phyloP scores from a whole-genome alignment of 2,113 vertebrate species.

The Ariopsis seemanni region DNA sequence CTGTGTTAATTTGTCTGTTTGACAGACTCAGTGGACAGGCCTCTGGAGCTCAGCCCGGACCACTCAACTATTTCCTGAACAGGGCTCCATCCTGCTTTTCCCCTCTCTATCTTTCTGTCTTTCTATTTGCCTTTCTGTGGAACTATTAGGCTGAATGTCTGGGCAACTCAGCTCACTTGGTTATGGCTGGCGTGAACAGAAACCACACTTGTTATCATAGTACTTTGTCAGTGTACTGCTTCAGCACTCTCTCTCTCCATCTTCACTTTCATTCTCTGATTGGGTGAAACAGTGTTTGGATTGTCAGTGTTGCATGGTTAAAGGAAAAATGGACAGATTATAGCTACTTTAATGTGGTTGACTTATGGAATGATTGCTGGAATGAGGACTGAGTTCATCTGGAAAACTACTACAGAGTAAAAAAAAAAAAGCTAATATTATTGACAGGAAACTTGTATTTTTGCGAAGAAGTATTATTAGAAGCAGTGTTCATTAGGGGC shows the following conservation, averaged over 20 bases:
- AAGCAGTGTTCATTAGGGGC: too few species aligned
- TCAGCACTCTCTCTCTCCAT: background rate
- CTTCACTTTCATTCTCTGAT: background rate
- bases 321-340: background rate
- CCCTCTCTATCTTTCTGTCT: slow-evolving; percentile 18
- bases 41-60: slow-evolving; percentile 60
- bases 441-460: too few species aligned
- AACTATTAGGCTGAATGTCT: background rate
- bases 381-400: background rate
- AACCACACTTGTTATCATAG: background rate
- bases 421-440: too few species aligned
- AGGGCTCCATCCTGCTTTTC: slow-evolving; percentile 46
- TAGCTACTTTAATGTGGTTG: background rate
- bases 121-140: background rate
- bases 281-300: background rate
- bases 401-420: background rate
- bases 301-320: background rate
- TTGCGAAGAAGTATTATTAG: too few species aligned
- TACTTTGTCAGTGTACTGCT: background rate
- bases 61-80: slow-evolving; percentile 60
- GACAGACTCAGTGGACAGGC: slow-evolving; percentile 59
- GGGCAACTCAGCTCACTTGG: background rate
- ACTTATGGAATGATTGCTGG: background rate
- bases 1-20: slow-evolving; percentile 67
- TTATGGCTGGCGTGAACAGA: background rate